Evolutionary conservation across 2,888 invertebrate species (phyloP).

Genomic region (Cataglyphis albicans): DNA sequence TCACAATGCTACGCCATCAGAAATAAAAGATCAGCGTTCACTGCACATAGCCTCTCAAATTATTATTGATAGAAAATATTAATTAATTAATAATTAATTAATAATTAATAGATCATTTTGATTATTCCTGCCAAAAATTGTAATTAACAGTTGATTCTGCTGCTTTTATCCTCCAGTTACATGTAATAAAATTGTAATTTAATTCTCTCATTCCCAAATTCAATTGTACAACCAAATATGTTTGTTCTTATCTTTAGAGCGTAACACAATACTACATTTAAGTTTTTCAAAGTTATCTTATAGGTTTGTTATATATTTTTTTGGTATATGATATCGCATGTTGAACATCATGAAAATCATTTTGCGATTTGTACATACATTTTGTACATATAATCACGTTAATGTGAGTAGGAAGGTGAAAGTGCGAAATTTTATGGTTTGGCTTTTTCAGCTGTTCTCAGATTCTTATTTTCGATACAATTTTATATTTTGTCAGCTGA

Average conservation of each 20-base stretch:
- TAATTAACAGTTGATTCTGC: neutral
- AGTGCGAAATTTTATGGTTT: neutral
- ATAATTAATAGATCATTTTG: conserved; percentile 20
- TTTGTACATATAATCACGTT: neutral
- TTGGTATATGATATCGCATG: neutral
- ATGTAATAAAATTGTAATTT: conserved; percentile 20
- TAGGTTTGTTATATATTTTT: neutral
- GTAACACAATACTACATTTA: neutral
- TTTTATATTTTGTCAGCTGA: neutral
- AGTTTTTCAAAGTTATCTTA: neutral
- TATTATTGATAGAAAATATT: conserved; percentile 26
- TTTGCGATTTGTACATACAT: neutral
- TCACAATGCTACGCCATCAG: conserved; percentile 12
- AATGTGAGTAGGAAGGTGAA: neutral
- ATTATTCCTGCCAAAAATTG: conserved; percentile 29
- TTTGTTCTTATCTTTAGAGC: conserved; percentile 10
- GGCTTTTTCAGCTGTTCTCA: neutral
- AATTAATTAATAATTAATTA: neutral
- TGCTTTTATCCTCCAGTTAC: conserved; percentile 5
- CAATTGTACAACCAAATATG: neutral
- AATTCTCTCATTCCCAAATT: conserved; percentile 24
- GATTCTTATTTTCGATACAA: neutral
- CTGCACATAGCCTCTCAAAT: conserved; percentile 26
- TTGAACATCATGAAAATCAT: conserved; percentile 1
- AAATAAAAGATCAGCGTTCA: conserved; percentile 27